Evolutionary conservation across 2,113 vertebrate genomes (phyloP).

Genomic region (Actinemys pallida): DNA sequence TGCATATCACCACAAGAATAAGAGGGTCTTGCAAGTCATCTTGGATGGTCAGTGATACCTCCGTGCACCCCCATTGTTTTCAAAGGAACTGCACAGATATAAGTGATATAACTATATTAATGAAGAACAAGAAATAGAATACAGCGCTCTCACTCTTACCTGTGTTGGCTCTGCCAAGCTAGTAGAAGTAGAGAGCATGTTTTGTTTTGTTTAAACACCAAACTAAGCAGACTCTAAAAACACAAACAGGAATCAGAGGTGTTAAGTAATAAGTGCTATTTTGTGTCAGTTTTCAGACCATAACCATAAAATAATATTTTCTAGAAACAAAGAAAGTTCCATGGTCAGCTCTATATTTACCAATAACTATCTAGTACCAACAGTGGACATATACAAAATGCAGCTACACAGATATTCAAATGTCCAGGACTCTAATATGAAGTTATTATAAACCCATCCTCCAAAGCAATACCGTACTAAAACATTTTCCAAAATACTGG

Average conservation of each 20-base stretch:
- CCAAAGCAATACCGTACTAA: fast-evolving
- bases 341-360: neutral
- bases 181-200: neutral
- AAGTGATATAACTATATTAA: neutral
- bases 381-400: neutral
- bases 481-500: fast-evolving
- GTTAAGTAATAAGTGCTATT: neutral
- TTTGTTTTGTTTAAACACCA: neutral
- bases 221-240: neutral
- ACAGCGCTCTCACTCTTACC: neutral
- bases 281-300: neutral
- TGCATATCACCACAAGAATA: neutral
- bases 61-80: neutral
- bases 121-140: neutral
- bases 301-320: neutral
- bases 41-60: neutral
- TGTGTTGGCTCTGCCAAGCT: neutral
- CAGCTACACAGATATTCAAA: neutral
- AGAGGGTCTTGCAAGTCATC: neutral
- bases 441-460: neutral
- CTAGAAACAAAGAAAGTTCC: neutral
- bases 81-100: neutral
- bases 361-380: neutral
- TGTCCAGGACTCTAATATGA: neutral
- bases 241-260: neutral